Conservation (phyloP, 2,888 invertebrate genomes). For the Acanthosepion esculentum region DNA sequence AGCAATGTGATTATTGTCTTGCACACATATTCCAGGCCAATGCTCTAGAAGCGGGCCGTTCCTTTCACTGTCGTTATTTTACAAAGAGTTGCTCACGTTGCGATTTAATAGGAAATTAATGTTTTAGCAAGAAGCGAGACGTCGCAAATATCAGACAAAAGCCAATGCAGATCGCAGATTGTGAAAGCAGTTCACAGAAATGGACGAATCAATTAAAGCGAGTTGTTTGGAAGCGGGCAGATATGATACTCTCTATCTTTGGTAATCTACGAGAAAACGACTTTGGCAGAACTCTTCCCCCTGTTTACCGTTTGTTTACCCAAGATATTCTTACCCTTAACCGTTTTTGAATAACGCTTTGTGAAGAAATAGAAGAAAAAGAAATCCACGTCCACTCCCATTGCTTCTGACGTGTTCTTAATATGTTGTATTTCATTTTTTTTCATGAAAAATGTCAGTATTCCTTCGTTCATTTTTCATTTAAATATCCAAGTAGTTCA, state of each 20-base stretch:
- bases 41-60: background rate
- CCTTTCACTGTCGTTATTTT: background rate
- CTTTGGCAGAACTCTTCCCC: background rate
- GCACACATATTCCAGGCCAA: background rate
- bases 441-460: background rate
- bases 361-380: background rate
- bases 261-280: constrained; percentile 12
- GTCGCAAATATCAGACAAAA: background rate
- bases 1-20: no score
- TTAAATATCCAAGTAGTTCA: background rate
- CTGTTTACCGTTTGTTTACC: constrained; percentile 24
- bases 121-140: background rate
- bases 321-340: background rate
- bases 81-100: background rate
- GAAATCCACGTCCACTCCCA: background rate
- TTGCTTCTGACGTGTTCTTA: background rate
- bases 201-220: background rate
- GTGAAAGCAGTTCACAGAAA: background rate
- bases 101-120: background rate
- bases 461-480: background rate
- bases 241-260: constrained; percentile 20
- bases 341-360: background rate
- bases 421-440: background rate
- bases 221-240: background rate
- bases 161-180: background rate